These are phyloP conservation scores for Adelphocoris suturalis DNA, from an alignment of 2,888 invertebrate genomes.

Conservation along the genomic window DNA sequence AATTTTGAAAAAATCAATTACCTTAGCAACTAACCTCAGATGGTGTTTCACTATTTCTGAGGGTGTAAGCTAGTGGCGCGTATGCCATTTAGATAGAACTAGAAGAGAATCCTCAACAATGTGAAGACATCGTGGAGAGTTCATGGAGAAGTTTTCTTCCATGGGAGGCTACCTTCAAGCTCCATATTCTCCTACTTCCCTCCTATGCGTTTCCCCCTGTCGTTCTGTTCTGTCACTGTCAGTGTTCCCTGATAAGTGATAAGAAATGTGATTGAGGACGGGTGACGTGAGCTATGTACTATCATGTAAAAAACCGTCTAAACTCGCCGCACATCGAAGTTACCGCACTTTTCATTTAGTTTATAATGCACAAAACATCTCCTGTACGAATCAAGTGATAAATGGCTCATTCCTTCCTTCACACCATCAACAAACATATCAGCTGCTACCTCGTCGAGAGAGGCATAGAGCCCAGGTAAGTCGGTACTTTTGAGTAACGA, in stretches of 20 bases:
- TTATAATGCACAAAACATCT: conserved; percentile 33
- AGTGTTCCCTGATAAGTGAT: neutral
- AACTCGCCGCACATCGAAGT: conserved; percentile 36
- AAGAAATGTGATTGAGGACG: conserved; percentile 20
- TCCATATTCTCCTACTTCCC: no score
- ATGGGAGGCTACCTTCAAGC: no score
- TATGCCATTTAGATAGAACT: no score
- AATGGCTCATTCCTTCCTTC: conserved; percentile 72
- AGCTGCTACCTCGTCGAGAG: conserved; percentile 73
- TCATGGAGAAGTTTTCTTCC: no score
- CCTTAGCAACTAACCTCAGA: no score
- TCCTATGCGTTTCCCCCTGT: no score
- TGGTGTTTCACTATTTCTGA: no score
- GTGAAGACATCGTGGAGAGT: no score
- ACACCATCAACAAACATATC: conserved; percentile 73
- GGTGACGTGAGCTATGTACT: conserved; percentile 24
- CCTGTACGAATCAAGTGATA: conserved; percentile 38
- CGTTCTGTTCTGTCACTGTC: neutral
- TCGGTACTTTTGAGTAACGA: neutral
- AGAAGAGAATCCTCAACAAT: no score
- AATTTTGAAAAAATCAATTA: no score
- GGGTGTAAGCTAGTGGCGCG: no score
- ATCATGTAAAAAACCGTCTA: conserved; percentile 5
- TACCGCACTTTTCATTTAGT: neutral
- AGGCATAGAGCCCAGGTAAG: conserved; percentile 74